These are phyloP conservation scores for Asteroscopus sphinx DNA, from an alignment of 2,888 invertebrate genomes.

Conservation along the genomic window DNA sequence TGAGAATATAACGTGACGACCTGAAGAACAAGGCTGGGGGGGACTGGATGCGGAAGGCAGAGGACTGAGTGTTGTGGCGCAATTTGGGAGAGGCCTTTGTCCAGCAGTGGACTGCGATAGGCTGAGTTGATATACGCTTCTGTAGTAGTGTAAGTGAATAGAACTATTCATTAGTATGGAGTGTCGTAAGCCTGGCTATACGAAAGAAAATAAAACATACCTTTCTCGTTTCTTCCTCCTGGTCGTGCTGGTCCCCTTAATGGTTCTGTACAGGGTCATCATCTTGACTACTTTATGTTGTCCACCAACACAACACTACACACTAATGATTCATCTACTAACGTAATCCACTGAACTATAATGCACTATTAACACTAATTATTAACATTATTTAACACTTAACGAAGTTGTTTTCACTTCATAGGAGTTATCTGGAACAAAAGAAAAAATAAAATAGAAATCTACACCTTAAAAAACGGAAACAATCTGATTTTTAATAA, in stretches of 20 bases:
- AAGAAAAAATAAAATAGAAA: neutral
- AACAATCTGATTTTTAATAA: too few species aligned
- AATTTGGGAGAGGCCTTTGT: too few species aligned
- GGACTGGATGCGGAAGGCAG: too few species aligned
- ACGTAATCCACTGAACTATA: constrained; percentile 12
- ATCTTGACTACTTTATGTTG: constrained; percentile 71
- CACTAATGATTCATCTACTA: constrained; percentile 55
- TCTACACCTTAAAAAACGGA: neutral
- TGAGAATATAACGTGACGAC: too few species aligned
- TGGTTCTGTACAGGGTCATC: constrained; percentile 90
- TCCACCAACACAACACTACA: constrained; percentile 57
- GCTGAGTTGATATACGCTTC: too few species aligned
- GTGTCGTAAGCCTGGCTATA: too few species aligned
- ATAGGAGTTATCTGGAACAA: constrained; percentile 48
- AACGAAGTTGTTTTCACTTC: constrained; percentile 34
- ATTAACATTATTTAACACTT: constrained; percentile 35
- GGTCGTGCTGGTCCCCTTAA: constrained; percentile 87
- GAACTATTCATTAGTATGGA: too few species aligned
- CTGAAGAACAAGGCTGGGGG: too few species aligned
- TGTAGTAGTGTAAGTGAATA: too few species aligned
- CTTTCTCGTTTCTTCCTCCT: constrained; percentile 88
- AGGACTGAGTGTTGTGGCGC: too few species aligned
- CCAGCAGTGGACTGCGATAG: too few species aligned
- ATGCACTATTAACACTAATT: constrained; percentile 36
- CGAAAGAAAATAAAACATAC: constrained; percentile 61